Conservation (phyloP, 2,888 invertebrate genomes). For the Troglohyphantes excavatus region DNA sequence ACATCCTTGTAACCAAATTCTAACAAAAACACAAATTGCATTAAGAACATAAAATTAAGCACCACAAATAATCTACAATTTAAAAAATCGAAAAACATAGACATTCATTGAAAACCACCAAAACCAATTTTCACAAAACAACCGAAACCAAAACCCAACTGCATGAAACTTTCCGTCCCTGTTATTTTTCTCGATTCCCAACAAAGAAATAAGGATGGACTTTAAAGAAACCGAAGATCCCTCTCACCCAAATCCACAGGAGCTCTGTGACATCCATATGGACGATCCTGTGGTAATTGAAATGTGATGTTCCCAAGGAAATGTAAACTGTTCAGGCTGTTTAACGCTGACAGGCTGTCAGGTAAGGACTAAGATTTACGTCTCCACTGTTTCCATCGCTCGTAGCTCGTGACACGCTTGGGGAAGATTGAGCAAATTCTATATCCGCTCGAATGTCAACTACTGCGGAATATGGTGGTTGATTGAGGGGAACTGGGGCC, state of each 20-base stretch:
- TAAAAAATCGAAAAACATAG: not conserved
- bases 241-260: constrained; percentile 20
- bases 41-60: too few species aligned
- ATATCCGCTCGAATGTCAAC: constrained; percentile 48
- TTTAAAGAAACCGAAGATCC: constrained; percentile 24
- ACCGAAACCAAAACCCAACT: not conserved
- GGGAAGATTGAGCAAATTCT: constrained; percentile 68
- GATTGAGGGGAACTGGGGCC: constrained; percentile 7
- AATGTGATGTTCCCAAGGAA: constrained; percentile 59
- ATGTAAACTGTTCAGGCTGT: constrained; percentile 58
- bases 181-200: not conserved
- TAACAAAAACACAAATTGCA: too few species aligned
- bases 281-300: constrained; percentile 55
- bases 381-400: constrained; percentile 46
- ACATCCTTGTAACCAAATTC: too few species aligned
- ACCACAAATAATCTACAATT: not conserved
- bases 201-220: not conserved
- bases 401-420: constrained; percentile 28
- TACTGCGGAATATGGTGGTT: constrained; percentile 32
- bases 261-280: constrained; percentile 34
- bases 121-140: not conserved
- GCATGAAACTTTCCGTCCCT: not conserved
- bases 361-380: constrained; percentile 56
- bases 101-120: not conserved
- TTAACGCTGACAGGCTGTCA: constrained; percentile 54